Conservation (phyloP, 1,140 invertebrate genomes). For the Anoplophora glabripennis region DNA sequence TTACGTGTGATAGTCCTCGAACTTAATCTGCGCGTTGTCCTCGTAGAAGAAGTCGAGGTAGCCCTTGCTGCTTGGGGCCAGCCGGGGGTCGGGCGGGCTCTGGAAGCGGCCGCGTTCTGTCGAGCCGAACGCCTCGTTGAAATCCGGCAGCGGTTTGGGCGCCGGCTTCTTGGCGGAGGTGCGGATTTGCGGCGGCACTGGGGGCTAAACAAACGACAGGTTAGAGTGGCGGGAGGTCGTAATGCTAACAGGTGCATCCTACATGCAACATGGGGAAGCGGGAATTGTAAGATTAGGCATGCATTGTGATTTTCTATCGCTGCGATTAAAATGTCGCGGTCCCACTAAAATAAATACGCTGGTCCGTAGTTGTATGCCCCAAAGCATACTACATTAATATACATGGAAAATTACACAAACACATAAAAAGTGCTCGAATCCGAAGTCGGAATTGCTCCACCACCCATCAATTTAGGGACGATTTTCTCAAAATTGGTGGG, state of each 20-base stretch:
- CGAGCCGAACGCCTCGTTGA: slow-evolving; percentile 62
- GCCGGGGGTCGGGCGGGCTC: slow-evolving; percentile 41
- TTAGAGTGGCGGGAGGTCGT: neutral
- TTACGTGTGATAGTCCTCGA: slow-evolving; percentile 40
- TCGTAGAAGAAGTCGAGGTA: slow-evolving; percentile 40
- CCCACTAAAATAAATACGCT: no score
- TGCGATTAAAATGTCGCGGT: no score
- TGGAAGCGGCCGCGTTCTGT: slow-evolving; percentile 60
- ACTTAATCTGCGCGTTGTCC: slow-evolving; percentile 35
- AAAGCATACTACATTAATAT: no score
- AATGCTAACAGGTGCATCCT: neutral
- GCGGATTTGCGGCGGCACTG: neutral
- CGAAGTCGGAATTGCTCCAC: no score
- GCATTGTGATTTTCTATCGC: no score
- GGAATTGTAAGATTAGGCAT: no score
- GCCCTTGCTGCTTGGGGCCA: slow-evolving; percentile 33
- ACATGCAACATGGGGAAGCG: no score
- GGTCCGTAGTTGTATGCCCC: no score
- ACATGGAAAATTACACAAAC: no score
- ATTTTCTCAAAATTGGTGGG: no score
- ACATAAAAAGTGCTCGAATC: no score
- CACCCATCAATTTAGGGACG: no score
- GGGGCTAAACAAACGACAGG: neutral
- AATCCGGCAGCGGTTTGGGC: slow-evolving; percentile 55
- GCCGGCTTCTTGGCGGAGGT: slow-evolving; percentile 14